Conservation (phyloP, 2,888 invertebrate species). For the Synanthedon formicaeformis region DNA sequence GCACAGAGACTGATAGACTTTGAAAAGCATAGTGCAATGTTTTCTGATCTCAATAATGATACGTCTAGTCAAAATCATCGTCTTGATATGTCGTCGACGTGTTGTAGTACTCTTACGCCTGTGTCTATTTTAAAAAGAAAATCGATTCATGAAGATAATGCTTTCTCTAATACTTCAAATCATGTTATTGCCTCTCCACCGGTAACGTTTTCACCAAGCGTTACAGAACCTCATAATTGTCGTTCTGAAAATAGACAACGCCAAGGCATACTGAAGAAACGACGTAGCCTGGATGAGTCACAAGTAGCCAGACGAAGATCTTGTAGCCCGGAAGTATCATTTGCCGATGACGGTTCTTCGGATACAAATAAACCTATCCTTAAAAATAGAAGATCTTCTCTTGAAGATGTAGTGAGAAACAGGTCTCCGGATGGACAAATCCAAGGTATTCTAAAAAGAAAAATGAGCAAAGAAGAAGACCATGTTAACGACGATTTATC, state of each 20-base stretch:
- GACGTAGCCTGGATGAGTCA: constrained; percentile 84
- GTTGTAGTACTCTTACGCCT: constrained; percentile 50
- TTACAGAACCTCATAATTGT: constrained; percentile 74
- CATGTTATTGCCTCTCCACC: constrained; percentile 74
- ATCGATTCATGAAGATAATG: constrained; percentile 66
- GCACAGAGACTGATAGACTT: constrained; percentile 68
- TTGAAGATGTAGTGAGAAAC: constrained; percentile 76
- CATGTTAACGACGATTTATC: constrained; percentile 73
- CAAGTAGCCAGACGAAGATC: constrained; percentile 77
- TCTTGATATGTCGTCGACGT: constrained; percentile 45
- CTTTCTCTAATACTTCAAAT: constrained; percentile 57
- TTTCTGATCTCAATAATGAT: constrained; percentile 67
- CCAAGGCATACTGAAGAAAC: constrained; percentile 86
- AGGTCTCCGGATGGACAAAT: constrained; percentile 75
- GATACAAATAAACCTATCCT: constrained; percentile 75
- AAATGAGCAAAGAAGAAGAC: constrained; percentile 74
- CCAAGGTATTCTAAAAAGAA: constrained; percentile 77
- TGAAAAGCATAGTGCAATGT: constrained; percentile 68
- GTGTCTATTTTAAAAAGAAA: constrained; percentile 80
- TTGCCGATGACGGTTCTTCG: constrained; percentile 64
- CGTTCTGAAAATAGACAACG: constrained; percentile 69
- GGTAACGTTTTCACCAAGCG: constrained; percentile 84
- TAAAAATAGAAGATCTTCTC: constrained; percentile 77
- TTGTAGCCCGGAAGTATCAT: constrained; percentile 77
- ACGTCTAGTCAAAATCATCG: constrained; percentile 65